Evolutionary conservation across 2,113 vertebrate species (phyloP), one percentile per base, ranked within the genome.

Genomic region (Uropsilus gracilis): DNA sequence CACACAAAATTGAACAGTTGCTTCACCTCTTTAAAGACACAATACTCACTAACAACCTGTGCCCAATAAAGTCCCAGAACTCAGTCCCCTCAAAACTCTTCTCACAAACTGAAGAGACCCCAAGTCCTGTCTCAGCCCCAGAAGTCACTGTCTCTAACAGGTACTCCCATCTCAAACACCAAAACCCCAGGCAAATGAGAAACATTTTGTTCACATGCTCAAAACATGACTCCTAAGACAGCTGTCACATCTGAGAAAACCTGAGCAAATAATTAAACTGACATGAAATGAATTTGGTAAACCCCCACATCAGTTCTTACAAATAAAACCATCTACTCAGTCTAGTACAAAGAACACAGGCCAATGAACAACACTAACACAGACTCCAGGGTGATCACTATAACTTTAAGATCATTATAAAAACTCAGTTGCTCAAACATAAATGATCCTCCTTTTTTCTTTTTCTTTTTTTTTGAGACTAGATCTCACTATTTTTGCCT

Each of bases 161-260:
- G 44, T n/a, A 5, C 11, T 39, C 68, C 30, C 42, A 59, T 13
- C 73, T 7, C 7, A 55, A 53, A 66, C 24, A 46, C 61, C 78
- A 50, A 20, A 32, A 37, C 4, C 5, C 72, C 3, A 10, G 1
- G 6, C 64, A n/a, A 57, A 66, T 6, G 13, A 44, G 37, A 50
- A 46, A 18, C 2, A 14, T 16, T 8, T 20, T 20, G 55, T n/a
- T 86, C 71, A 34, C 13, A 8, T 66, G 28, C 85, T 53, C 42
- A 24, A 18, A 12, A 34, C 17, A 22, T 30, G 42, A 9, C 24
- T n/a, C 12, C 3, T 1, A 7, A 46, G 8, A 44, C 0, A 4
- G 50, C 0, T 1, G 2, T 26, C 3, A 34, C 39, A 78, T 8
- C 55, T 63, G 24, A 75, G 76, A 92, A 90, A 89, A 13, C 59